Evolutionary conservation across 2,113 vertebrate species (phyloP).

Genomic region (Bungarus multicinctus): DNA sequence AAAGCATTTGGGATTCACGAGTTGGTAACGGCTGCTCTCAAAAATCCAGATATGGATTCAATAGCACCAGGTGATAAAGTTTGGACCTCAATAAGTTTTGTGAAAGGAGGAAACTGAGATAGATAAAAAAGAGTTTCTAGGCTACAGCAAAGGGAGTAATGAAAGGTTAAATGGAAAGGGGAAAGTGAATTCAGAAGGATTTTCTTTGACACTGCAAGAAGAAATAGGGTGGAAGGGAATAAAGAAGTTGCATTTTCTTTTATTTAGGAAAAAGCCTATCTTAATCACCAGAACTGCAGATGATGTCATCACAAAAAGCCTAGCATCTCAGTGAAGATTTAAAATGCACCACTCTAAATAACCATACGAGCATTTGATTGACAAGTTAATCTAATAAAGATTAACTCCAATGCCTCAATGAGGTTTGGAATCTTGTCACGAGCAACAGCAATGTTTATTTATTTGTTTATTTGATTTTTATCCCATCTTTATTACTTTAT

Average conservation of each 20-base stretch:
- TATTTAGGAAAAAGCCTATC: background rate
- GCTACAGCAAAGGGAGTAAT: background rate
- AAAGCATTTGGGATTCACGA: background rate
- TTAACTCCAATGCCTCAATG: background rate
- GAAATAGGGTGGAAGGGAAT: background rate
- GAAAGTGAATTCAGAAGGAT: background rate
- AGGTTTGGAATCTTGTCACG: background rate
- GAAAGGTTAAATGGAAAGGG: background rate
- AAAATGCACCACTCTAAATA: background rate
- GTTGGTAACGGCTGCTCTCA: background rate
- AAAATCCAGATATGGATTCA: background rate
- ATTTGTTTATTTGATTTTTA: background rate
- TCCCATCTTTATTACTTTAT: background rate
- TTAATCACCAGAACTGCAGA: background rate
- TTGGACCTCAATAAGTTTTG: background rate
- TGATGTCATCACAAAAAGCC: background rate
- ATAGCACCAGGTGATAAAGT: background rate
- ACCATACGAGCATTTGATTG: background rate
- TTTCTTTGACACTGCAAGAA: background rate
- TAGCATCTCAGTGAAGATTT: background rate
- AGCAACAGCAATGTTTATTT: background rate
- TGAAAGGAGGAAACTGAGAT: background rate
- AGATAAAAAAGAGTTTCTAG: background rate
- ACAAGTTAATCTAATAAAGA: background rate
- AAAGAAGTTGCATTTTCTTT: background rate